Base-by-base conservation (phyloP, 2,888 invertebrate species). In the Rhagophthalmus giganteus region DNA sequence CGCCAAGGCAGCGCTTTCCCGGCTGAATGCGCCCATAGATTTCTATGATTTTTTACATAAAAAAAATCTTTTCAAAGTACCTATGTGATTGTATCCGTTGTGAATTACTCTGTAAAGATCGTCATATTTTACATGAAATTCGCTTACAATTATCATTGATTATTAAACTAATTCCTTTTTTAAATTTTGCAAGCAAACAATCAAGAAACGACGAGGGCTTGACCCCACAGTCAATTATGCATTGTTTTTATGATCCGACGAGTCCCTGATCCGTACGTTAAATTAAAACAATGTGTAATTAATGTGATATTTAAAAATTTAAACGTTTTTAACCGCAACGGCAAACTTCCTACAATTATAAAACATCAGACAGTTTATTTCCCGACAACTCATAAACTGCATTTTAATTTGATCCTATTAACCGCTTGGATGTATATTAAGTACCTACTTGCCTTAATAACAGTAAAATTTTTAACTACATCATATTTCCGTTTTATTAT, bases 341-440 rank as follows among this genome's bases (percentile, higher is more conserved):
- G 12, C 24, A 35, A 20, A 30, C 16, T 46, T 46, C 30, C 30
- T 37, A 31, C 13, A 46, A 38, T 38, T 46, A 46, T 25, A 31
- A 46, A 37, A 37, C 31, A n/a, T n/a, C n/a, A 31, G 11, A 30
- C 38, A 32, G 12, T 46, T 46, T 38, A 46, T 46, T 46, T 46
- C 46, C 46, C 25, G 46, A 13, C 46, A 38, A 35, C 31, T 31
- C 38, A 38, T 46, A 46, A 46, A 46, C 37, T 38, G 37, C 31
- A 46, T 46, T 46, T 46, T 31, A 46, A 45, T 38, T 31, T 38
- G 11, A 32, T 30, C 38, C 31, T 25, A 46, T 46, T 46, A 46
- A 46, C 46, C 46, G 37, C 30, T 25, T 38, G 31, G 14, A 15
- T 46, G 28, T 35, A 27, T 35, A 44, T 35, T 44, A 44, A 42